Conservation (phyloP, 1,140 invertebrate genomes). For the Eciton burchellii region DNA sequence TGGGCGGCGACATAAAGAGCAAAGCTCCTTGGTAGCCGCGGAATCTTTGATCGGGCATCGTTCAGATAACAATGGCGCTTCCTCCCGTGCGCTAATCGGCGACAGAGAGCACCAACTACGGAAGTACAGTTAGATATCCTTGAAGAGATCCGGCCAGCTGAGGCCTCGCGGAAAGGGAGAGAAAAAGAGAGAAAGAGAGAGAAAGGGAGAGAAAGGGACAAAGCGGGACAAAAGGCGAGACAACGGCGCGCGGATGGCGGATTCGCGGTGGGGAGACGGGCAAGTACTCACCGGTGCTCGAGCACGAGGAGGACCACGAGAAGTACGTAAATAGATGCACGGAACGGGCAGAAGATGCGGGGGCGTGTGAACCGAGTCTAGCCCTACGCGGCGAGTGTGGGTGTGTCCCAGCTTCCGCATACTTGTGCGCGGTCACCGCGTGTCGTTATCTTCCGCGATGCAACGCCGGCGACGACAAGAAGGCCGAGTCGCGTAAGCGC, state of each 20-base stretch:
- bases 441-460: conserved; percentile 64
- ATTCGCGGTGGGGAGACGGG: not conserved
- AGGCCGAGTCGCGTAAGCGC: conserved; percentile 19
- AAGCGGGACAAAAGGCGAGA: conserved; percentile 11
- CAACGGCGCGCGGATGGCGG: conserved; percentile 33
- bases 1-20: not conserved
- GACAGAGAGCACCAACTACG: conserved; percentile 57
- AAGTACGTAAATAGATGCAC: conserved; percentile 70
- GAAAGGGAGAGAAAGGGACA: conserved; percentile 21
- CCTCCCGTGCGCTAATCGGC: conserved; percentile 60
- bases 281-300: conserved; percentile 3
- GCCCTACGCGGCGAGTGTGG: conserved; percentile 73
- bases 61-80: conserved; percentile 4
- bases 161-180: conserved; percentile 56
- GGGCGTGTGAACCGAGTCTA: conserved; percentile 76
- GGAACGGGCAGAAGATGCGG: conserved; percentile 62
- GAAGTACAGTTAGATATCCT: conserved; percentile 66
- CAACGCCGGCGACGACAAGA: conserved; percentile 6
- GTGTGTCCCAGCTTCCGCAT: conserved; percentile 81
- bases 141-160: conserved; percentile 59
- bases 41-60: conserved; percentile 15
- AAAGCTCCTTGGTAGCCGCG: conserved; percentile 21
- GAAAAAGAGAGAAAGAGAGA: not conserved
- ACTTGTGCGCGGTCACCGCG: conserved; percentile 73
- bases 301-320: not conserved